Evolutionary conservation across 2,113 vertebrate species (phyloP).

Genomic region (Etia nguti): DNA sequence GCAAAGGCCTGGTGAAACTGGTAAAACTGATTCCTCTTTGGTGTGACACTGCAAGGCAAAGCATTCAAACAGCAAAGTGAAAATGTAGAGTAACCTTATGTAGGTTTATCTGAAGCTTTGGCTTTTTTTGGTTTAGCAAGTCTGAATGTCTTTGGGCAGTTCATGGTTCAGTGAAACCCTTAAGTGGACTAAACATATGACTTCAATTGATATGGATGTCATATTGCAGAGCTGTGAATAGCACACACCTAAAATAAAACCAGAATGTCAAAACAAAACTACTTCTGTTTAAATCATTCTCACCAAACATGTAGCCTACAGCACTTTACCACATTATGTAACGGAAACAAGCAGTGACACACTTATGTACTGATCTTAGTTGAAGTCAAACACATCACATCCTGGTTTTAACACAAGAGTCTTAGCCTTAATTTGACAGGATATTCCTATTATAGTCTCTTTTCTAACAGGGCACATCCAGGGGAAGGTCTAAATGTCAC

Average conservation of each 20-base stretch:
- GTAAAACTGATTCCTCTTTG: fast-evolving
- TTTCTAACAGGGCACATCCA: background rate
- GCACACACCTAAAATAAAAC: background rate
- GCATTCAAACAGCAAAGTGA: background rate
- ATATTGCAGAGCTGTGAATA: background rate
- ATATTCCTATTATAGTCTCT: background rate
- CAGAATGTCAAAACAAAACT: background rate
- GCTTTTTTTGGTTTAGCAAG: background rate
- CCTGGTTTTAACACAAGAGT: background rate
- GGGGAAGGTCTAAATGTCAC: fast-evolving
- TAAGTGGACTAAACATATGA: background rate
- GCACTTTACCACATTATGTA: background rate
- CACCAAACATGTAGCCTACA: background rate
- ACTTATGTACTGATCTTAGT: background rate
- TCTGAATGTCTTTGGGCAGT: background rate
- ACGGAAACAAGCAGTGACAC: fast-evolving
- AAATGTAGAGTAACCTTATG: background rate
- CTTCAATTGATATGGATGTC: fast-evolving
- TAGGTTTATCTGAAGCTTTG: background rate
- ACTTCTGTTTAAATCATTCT: background rate
- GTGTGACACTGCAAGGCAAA: background rate
- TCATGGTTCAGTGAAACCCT: background rate
- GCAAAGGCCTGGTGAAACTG: background rate
- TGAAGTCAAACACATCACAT: background rate
- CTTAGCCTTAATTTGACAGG: background rate